Conservation (phyloP, 35 echinoderm and acorn worm species). For the Holothuria glaberrima region DNA sequence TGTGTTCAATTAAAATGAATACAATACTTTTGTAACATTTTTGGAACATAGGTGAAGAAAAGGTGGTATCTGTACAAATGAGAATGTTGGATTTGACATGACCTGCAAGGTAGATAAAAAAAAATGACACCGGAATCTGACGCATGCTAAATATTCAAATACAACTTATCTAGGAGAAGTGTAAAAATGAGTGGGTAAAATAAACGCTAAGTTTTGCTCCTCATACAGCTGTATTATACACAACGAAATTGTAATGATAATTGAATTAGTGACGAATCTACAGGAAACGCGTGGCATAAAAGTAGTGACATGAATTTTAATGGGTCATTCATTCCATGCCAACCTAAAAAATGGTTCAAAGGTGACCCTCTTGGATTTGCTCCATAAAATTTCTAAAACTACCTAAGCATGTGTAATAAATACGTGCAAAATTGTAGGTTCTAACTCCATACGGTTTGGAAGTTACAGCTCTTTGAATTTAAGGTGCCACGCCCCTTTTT, state of each 20-base stretch:
- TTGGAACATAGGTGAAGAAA: too few species aligned
- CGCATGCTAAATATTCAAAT: neutral
- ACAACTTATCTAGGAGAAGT: neutral
- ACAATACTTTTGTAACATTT: too few species aligned
- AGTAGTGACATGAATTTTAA: slow-evolving; percentile 26
- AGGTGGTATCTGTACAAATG: neutral
- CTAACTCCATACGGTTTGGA: too few species aligned
- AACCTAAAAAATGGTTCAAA: slow-evolving; percentile 53
- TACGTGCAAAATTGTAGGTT: too few species aligned
- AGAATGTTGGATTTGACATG: neutral
- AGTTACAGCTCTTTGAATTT: too few species aligned
- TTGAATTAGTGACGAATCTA: neutral
- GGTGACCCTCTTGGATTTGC: too few species aligned
- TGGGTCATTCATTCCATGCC: slow-evolving; percentile 69
- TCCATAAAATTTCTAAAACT: too few species aligned
- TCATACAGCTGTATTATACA: too few species aligned
- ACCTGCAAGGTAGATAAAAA: neutral
- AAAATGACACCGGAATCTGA: neutral
- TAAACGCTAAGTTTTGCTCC: neutral
- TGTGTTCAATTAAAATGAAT: neutral
- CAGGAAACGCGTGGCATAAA: neutral
- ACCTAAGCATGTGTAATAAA: too few species aligned
- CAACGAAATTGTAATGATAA: too few species aligned
- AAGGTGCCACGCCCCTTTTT: too few species aligned
- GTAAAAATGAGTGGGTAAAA: neutral